These are phyloP conservation scores for Osmerus eperlanus DNA, from an alignment of 2,113 vertebrate genomes.

Conservation along the genomic window DNA sequence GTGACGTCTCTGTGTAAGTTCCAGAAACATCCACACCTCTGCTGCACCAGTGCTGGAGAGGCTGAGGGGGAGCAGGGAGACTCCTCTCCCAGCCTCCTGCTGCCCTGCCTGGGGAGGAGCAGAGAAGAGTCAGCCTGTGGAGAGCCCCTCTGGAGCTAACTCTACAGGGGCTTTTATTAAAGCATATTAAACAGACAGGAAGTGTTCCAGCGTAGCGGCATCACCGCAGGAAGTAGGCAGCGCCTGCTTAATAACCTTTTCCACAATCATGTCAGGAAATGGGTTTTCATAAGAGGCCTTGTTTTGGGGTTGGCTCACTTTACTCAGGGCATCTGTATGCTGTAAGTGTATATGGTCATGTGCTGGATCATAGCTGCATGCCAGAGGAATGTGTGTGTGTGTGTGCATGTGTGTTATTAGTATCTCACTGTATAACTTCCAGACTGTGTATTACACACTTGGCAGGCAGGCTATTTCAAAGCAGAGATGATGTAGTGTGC, in stretches of 20 bases:
- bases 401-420: not conserved
- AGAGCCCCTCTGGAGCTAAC: conserved; percentile 25
- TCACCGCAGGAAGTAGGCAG: conserved; percentile 18
- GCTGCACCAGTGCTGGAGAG: no score
- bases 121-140: no score
- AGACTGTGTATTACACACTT: no score
- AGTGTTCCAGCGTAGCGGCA: conserved; percentile 22
- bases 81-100: not conserved
- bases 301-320: conserved; percentile 41
- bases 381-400: not conserved
- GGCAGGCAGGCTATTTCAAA: no score
- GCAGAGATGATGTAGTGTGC: no score
- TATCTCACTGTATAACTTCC: not conserved
- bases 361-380: conserved; percentile 3
- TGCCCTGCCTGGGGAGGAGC: conserved; percentile 8
- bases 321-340: conserved; percentile 14
- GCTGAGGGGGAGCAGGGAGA: not conserved
- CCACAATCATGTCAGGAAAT: conserved; percentile 55
- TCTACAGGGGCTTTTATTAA: conserved; percentile 28
- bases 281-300: conserved; percentile 40
- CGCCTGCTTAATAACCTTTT: conserved; percentile 15
- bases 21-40: no score
- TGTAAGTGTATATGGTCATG: conserved; percentile 22
- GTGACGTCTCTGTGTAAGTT: no score
- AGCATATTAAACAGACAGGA: conserved; percentile 59